Evolutionary conservation across 2,888 invertebrate genomes (phyloP).

Genomic region (Dichetophora obliterata): DNA sequence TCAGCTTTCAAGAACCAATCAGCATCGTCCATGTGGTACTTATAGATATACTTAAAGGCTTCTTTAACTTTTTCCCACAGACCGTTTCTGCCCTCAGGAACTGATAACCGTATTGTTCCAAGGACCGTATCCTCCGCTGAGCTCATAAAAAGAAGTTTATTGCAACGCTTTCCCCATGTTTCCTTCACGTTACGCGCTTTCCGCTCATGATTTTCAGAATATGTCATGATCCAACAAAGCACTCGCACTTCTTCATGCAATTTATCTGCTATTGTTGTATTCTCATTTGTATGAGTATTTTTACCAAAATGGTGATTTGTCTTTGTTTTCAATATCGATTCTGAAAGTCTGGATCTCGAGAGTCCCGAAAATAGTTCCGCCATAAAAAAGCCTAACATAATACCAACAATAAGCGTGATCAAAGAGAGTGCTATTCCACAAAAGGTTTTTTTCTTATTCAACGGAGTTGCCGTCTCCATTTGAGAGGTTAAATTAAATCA

Average conservation of each 20-base stretch:
- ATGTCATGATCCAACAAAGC: slow-evolving; percentile 81
- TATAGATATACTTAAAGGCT: slow-evolving; percentile 88
- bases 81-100: slow-evolving; percentile 86
- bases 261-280: background rate
- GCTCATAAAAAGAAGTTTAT: slow-evolving; percentile 88
- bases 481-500: background rate
- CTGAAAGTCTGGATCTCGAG: background rate
- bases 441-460: background rate
- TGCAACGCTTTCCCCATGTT: slow-evolving; percentile 94
- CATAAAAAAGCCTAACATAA: background rate
- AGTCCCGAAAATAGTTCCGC: background rate
- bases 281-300: background rate
- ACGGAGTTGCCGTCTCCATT: background rate
- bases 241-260: slow-evolving; percentile 80
- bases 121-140: slow-evolving; percentile 75
- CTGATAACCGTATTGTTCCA: slow-evolving; percentile 81
- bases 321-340: background rate
- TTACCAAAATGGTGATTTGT: background rate
- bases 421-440: background rate
- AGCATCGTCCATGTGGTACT: slow-evolving; percentile 83
- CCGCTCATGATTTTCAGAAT: slow-evolving; percentile 82
- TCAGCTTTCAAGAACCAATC: slow-evolving; percentile 99
- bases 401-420: background rate
- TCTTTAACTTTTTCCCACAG: slow-evolving; percentile 96
- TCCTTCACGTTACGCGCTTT: slow-evolving; percentile 92